Evolutionary conservation across 2,888 invertebrate genomes (phyloP).

Genomic region (Bombylius major): DNA sequence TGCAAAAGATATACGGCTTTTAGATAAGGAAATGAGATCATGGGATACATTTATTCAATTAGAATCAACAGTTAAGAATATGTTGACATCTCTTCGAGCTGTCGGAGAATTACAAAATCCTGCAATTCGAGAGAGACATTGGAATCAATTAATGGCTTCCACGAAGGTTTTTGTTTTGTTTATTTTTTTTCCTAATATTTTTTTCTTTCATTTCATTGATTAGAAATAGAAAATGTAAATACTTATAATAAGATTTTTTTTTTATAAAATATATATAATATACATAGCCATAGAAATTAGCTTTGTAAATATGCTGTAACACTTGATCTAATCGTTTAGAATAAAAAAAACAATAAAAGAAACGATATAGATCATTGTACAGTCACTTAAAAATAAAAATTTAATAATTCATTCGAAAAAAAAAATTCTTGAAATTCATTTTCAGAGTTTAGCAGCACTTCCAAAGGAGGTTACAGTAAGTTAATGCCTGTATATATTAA

Average conservation of each 20-base stretch:
- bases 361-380: constrained; percentile 17
- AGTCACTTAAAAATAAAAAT: constrained; percentile 16
- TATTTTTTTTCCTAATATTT: background rate
- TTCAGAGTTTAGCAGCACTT: constrained; percentile 71
- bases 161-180: constrained; percentile 59
- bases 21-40: constrained; percentile 90
- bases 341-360: background rate
- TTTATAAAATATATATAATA: background rate
- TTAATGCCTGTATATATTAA: constrained; percentile 11
- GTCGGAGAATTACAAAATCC: constrained; percentile 94
- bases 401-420: too few species aligned
- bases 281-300: background rate
- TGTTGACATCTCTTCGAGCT: constrained; percentile 86
- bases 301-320: constrained; percentile 10
- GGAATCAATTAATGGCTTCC: constrained; percentile 92
- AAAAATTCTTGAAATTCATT: constrained; percentile 22
- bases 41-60: constrained; percentile 86
- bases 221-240: too few species aligned
- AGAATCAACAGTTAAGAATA: constrained; percentile 90
- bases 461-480: constrained; percentile 71
- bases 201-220: too few species aligned
- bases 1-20: constrained; percentile 78
- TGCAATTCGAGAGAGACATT: constrained; percentile 89
- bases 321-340: background rate
- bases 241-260: background rate